Evolutionary conservation across 2,113 vertebrate species (phyloP).

Genomic region (Sturnira hondurensis): DNA sequence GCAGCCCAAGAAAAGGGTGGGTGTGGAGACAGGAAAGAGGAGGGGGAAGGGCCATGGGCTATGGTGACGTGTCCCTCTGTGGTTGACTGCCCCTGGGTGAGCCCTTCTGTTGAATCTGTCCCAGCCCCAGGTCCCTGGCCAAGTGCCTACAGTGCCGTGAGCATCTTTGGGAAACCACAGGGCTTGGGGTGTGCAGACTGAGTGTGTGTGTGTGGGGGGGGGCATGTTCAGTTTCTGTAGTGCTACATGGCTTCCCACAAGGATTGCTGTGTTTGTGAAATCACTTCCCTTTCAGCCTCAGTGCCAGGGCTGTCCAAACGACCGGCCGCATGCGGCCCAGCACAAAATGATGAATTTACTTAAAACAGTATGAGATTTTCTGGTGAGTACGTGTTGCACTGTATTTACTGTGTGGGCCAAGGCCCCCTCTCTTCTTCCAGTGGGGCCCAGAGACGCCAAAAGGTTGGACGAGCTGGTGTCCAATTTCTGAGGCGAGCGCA

Average conservation of each 20-base stretch:
- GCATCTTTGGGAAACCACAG: neutral
- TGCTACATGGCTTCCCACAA: neutral
- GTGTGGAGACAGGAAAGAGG: neutral
- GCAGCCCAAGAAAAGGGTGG: neutral
- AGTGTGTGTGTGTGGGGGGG: neutral
- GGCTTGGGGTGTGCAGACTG: neutral
- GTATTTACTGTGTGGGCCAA: no score
- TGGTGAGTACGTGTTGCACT: no score
- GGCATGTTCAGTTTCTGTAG: neutral
- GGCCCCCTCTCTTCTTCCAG: no score
- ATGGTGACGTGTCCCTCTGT: neutral
- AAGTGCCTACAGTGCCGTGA: neutral
- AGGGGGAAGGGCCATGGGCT: neutral
- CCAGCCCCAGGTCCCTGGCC: neutral
- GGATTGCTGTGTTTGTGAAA: neutral
- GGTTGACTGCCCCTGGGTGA: neutral
- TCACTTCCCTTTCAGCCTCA: neutral
- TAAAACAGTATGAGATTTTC: no score
- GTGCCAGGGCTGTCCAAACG: no score
- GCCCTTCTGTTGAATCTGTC: neutral
- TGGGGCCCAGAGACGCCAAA: no score
- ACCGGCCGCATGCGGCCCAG: no score
- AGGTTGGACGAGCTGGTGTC: neutral
- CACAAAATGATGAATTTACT: no score
- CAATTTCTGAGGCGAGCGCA: neutral